These are phyloP conservation scores for Aurelia aurita complex sp. Pacific DNA, from an alignment of 30 jellyfish, hydroid and myxozoan genomes.

Conservation along the genomic window DNA sequence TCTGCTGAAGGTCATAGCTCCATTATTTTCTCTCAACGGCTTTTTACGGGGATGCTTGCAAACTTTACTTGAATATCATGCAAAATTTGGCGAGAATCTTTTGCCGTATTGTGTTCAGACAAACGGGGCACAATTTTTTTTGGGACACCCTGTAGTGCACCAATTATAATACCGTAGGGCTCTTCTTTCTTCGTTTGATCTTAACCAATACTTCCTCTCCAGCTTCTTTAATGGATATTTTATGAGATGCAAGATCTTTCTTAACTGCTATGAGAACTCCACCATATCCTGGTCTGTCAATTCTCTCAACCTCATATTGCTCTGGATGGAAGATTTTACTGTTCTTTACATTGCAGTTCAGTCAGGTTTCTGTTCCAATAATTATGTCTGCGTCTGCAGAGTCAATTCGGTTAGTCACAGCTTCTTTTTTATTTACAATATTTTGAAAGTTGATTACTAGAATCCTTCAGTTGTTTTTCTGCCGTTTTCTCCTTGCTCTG, in stretches of 20 bases:
- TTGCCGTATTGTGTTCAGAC: too few species aligned
- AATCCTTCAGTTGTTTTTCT: not conserved
- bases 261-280: constrained; percentile 15
- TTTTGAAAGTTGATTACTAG: constrained; percentile 1
- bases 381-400: constrained; percentile 17
- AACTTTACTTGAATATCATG: too few species aligned
- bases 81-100: too few species aligned
- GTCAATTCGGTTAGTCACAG: not conserved
- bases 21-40: too few species aligned
- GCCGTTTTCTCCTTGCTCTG: not conserved
- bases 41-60: too few species aligned
- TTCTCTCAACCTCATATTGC: too few species aligned
- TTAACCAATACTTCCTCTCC: constrained; percentile 33
- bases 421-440: constrained; percentile 14
- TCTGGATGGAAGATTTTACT: not conserved
- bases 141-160: too few species aligned
- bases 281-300: constrained; percentile 4
- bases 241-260: not conserved
- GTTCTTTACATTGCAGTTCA: not conserved
- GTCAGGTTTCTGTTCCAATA: constrained; percentile 31
- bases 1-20: too few species aligned
- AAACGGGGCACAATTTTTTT: too few species aligned
- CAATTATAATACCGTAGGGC: constrained; percentile 14
- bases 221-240: not conserved
- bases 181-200: constrained; percentile 7